phyloP scores from a whole-genome alignment of 2,888 invertebrate species.

The Saturnia pavonia region DNA sequence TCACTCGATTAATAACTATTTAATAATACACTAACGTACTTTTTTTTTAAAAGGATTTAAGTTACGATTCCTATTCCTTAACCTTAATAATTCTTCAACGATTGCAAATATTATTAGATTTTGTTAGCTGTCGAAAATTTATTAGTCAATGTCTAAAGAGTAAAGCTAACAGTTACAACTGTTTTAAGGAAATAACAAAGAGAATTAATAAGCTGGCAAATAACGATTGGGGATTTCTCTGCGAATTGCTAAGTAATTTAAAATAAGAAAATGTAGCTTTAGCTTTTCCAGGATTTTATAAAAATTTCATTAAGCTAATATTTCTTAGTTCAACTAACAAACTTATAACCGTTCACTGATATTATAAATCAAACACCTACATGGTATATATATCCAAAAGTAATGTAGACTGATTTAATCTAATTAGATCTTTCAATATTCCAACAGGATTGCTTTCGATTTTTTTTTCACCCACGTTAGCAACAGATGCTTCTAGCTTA shows the following conservation, averaged over 20 bases:
- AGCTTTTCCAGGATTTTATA: neutral
- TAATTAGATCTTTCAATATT: constrained; percentile 6
- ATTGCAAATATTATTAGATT: neutral
- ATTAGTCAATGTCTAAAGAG: neutral
- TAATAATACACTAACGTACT: no score
- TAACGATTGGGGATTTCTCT: neutral
- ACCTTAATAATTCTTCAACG: neutral
- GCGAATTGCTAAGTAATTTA: neutral
- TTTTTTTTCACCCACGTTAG: constrained; percentile 6
- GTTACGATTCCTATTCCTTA: neutral
- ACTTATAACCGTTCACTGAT: neutral
- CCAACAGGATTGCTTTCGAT: neutral
- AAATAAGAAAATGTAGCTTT: neutral
- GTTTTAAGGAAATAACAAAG: no score
- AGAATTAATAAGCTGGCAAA: neutral
- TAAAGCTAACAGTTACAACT: neutral
- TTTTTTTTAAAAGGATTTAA: neutral
- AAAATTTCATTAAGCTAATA: neutral
- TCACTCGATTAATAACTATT: neutral
- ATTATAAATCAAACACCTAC: constrained; percentile 6
- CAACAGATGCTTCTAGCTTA: constrained; percentile 8
- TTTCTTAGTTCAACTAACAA: neutral
- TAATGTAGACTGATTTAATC: neutral
- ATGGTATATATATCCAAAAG: neutral
- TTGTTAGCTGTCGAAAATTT: neutral